A percentile compares a stretch with the other conserved stretches of the same genome.
Evolutionary conservation across 2,797 vertebrate species (phyloP).

Genomic region (Onychomys leucogaster): DNA sequence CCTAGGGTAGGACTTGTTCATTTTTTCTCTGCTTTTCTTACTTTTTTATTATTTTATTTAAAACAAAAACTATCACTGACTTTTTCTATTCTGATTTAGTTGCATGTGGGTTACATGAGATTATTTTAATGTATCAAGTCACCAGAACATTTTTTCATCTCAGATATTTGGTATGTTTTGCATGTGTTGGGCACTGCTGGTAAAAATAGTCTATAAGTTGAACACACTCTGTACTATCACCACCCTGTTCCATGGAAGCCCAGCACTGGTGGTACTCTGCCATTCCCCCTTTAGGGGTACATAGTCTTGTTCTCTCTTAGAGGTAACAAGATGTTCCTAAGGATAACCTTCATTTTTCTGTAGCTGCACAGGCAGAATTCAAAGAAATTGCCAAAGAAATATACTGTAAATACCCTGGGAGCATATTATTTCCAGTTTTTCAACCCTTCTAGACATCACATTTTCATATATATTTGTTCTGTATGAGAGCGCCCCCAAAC

Average conservation of each 20-base stretch:
- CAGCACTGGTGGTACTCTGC: not conserved
- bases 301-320: not conserved
- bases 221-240: not conserved
- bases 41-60: not conserved
- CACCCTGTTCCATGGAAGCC: not conserved
- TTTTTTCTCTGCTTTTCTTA: not conserved
- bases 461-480: conserved; percentile 18
- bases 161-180: not conserved
- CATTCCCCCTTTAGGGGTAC: not conserved
- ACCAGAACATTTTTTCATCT: not conserved
- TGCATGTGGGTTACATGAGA: not conserved
- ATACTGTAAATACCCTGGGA: not conserved
- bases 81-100: not conserved
- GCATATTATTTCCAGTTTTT: not conserved
- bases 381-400: not conserved
- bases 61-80: not conserved
- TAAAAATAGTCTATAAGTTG: not conserved
- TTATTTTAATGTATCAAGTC: not conserved
- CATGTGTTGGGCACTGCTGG: not conserved
- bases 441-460: not conserved
- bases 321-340: not conserved
- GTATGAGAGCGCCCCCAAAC: not conserved
- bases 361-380: not conserved
- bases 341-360: not conserved
- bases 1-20: not conserved